A percentile compares a stretch with the other conserved stretches of the same genome.
These are phyloP conservation scores for Poeciliopsis gracilis DNA, from an alignment of 2,797 vertebrate genomes.

Conservation along the genomic window DNA sequence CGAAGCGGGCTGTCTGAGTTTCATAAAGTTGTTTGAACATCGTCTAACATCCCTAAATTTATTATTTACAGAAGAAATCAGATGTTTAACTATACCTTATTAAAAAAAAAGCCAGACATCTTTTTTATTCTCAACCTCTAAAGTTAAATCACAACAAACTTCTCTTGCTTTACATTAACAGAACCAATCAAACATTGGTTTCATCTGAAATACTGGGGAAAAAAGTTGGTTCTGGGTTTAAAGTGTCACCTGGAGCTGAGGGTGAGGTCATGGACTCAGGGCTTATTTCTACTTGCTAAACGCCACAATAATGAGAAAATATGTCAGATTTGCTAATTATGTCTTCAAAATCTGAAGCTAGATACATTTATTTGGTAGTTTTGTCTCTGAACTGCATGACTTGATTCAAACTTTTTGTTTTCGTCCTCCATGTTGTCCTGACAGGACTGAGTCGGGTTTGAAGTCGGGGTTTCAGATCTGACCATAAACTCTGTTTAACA, in stretches of 20 bases:
- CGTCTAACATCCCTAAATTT: not conserved
- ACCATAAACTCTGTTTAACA: not conserved
- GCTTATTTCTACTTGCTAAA: not conserved
- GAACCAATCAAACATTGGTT: not conserved
- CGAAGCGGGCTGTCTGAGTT: not conserved
- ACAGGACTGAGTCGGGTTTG: not conserved
- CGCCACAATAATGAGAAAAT: not conserved
- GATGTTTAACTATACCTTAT: not conserved
- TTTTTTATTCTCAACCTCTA: not conserved
- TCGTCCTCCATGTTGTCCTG: not conserved
- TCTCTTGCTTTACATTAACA: not conserved
- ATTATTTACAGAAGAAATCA: not conserved
- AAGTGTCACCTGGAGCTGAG: slow-evolving; percentile 10
- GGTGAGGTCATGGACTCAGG: not conserved
- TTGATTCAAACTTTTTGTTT: not conserved
- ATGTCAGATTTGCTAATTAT: not conserved
- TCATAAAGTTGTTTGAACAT: not conserved
- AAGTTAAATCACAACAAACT: not conserved
- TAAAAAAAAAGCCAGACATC: not conserved
- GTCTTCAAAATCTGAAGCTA: not conserved
- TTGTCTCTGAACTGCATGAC: not conserved
- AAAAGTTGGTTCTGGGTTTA: not conserved
- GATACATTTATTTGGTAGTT: not conserved
- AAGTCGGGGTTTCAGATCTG: not conserved
- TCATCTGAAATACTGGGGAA: not conserved